Evolutionary conservation across 1,140 invertebrate species (phyloP).

Genomic region (Ladona fulva): DNA sequence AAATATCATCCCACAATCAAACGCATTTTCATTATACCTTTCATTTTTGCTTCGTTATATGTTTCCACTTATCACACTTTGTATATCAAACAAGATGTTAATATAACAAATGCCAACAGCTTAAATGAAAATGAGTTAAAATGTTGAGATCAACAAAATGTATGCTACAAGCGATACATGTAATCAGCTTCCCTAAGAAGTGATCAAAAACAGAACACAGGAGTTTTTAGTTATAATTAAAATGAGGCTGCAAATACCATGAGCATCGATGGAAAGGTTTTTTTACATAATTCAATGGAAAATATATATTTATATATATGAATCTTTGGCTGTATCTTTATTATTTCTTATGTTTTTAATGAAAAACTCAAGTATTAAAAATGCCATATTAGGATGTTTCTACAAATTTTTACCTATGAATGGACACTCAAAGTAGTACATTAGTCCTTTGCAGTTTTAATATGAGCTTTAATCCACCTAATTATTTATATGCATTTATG

Average conservation of each 20-base stretch:
- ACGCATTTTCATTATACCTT: neutral
- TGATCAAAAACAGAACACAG: neutral
- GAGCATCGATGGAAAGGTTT: neutral
- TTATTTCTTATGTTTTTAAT: neutral
- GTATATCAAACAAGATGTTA: neutral
- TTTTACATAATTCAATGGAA: neutral
- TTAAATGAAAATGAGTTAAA: neutral
- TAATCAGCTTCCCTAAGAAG: neutral
- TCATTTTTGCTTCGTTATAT: neutral
- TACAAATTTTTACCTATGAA: neutral
- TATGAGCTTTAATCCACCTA: neutral
- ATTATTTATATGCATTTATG: neutral
- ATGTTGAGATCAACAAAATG: neutral
- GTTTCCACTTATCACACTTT: neutral
- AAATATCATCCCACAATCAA: neutral
- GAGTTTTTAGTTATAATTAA: neutral
- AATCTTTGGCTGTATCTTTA: neutral
- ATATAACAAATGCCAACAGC: neutral
- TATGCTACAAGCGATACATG: neutral
- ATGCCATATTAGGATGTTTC: neutral
- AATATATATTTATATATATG: neutral
- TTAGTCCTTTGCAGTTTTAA: conserved; percentile 5
- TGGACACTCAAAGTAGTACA: neutral
- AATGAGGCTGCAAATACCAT: neutral
- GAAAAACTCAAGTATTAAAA: neutral